Base-by-base conservation (phyloP, 2,888 invertebrate genomes). In the Daptonema setosum region DNA sequence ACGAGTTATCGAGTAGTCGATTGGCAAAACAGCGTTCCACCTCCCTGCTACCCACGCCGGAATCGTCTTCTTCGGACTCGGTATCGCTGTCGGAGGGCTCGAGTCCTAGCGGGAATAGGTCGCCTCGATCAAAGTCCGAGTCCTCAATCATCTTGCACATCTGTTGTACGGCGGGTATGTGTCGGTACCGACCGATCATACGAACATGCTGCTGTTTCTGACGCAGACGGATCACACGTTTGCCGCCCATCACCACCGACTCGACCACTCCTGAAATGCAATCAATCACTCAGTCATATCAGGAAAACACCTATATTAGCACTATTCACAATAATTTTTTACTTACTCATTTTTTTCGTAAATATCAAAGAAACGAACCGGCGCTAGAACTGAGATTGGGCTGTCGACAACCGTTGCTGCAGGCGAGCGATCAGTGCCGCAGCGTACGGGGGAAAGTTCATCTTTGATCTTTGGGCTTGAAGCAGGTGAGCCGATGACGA, bases 31-130 rank as follows among this genome's bases (percentile, higher is more conserved):
- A 53, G 24, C 35, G 22, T 35, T 35, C 53, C 53, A 20, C 29
- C 5, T 26, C 20, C 20, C 29, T 5, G 1, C 22, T 35, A 29
- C 56, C 56, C 26, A 24, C 41, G 3, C 26, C 55, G 45, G 56
- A 52, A 11, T 59, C 57, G 35, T 63, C 63, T 41, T 64, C 63
- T 14, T 53, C 58, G 41, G 45, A 54, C 8, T 62, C 61, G 14
- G 58, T 58, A 47, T 67, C 67, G 54, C 66, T 66, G 57, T 63
- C 64, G 24, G 66, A 67, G 22, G 65, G 66, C 57, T 68, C 67
- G 43, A 67, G 59, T 8, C 66, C 66, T n/a, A 67, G 55, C n/a
- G 66, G 65, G 50, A 66, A 67, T 30, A 66, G 59, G 41, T 66
- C 64, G 20, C 63, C 63, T 5, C 54, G 45, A 54, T 67, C 66